Evolutionary conservation across 2,888 invertebrate species (phyloP), one percentile per base, ranked within the genome.

Genomic region (Tetragonula carbonaria): DNA sequence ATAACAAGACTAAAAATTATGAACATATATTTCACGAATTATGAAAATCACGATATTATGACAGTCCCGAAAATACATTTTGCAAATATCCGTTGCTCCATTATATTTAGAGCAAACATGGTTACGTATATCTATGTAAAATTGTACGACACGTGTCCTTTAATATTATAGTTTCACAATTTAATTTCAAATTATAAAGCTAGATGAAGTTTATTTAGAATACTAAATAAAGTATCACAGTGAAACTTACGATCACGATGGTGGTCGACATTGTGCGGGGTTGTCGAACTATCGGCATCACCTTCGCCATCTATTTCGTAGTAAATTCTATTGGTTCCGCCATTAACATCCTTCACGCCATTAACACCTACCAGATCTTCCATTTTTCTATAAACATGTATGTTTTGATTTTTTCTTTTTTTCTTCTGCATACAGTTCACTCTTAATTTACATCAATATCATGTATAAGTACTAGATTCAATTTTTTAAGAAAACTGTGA

Each of bases 261-360:
- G 68, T 89, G 91, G 81, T 94, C 92, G 6, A 82, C 85, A 18
- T 91, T 87, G 62, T 92, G 91, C 53, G 92, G 92, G 57, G 92
- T 94, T 50, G 92, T 93, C 5, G 93, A 93, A 78, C 94, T 94
- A 68, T 94, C 94, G 14, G 93, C 93, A 62, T 94, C 94, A 4
- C 92, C 93, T 74, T 93, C 94, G n/a, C 90, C 91, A 57, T 93
- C 93, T 74, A 93, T 66, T 63, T 92, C 93, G 74, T 92, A 94
- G 70, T 88, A 93, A 66, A 88, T 72, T 13, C 90, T 87, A 4
- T 87, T 87, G 21, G 88, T 77, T 13, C 86, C 86, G 6, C 86
- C 88, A 66, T 92, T 93, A 28, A 90, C 86, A 21, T 91, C 92
- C 50, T 91, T 90, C 53, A 90, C 85, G 11, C 91, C 90, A 76